phyloP scores from a whole-genome alignment of 2,113 vertebrate species.

The Edolisoma coerulescens region DNA sequence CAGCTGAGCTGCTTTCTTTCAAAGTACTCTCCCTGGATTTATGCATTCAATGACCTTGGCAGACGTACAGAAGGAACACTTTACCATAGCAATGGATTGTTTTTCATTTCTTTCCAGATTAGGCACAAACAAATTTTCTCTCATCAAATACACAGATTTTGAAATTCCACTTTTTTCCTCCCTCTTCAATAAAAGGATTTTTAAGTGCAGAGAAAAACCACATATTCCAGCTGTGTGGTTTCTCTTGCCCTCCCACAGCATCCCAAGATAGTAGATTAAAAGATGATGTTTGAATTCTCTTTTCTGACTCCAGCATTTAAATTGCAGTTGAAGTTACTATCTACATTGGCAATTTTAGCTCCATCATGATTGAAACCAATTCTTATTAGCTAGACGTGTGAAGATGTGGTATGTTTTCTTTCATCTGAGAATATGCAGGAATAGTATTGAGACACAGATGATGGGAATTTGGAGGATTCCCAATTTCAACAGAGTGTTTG shows the following conservation, averaged over 20 bases:
- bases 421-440: background rate
- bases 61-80: conserved; percentile 1
- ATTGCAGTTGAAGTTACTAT: background rate
- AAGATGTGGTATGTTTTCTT: background rate
- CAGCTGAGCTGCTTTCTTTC: background rate
- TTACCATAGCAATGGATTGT: background rate
- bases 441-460: background rate
- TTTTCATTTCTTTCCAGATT: conserved; percentile 35
- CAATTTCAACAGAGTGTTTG: background rate
- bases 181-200: background rate
- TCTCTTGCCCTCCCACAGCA: conserved; percentile 16
- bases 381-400: background rate
- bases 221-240: conserved; percentile 16
- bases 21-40: background rate
- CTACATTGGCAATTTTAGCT: background rate
- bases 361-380: background rate
- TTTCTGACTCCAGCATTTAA: conserved; percentile 1
- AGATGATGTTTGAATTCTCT: background rate
- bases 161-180: background rate
- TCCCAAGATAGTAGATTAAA: conserved; percentile 13
- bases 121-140: background rate
- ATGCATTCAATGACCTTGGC: conserved; percentile 26
- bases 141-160: conserved; percentile 12
- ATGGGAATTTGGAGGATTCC: background rate
- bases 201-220: background rate